A percentile compares a stretch with the other conserved stretches of the same genome.
Evolutionary conservation across 2,797 vertebrate species (phyloP).

Genomic region (Loriculus beryllinus): DNA sequence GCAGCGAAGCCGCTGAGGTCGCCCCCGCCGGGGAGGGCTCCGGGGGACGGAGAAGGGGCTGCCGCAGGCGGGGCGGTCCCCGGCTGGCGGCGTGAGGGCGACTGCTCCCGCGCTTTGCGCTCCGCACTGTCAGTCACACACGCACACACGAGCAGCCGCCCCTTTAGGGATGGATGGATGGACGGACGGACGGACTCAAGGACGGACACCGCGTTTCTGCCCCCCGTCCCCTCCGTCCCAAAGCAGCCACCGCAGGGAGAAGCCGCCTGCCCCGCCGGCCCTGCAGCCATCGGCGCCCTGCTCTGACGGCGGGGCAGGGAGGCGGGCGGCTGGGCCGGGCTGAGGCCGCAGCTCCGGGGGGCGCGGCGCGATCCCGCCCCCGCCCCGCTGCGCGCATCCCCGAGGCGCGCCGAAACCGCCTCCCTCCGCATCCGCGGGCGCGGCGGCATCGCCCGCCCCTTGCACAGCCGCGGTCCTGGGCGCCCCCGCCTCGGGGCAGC

Average conservation of each 20-base stretch:
- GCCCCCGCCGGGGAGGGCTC: not conserved
- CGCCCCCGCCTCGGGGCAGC: not conserved
- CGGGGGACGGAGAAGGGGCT: not conserved
- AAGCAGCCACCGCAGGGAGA: not conserved
- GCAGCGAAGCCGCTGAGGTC: not conserved
- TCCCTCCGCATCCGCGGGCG: not conserved
- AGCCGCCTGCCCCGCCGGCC: not conserved
- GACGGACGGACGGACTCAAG: not conserved
- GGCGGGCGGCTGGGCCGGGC: not conserved
- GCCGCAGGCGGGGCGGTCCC: not conserved
- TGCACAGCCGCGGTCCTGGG: not conserved
- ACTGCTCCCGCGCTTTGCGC: not conserved
- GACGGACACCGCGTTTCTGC: not conserved
- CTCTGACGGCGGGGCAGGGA: not conserved
- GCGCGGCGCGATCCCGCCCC: not conserved
- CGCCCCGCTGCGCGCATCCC: not conserved
- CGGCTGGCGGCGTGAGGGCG: not conserved
- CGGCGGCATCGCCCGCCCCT: too few relatives aligned
- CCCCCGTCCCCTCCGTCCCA: not conserved
- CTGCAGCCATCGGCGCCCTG: not conserved
- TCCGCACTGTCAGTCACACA: conserved; percentile 2
- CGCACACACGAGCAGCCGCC: not conserved
- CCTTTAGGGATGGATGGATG: not conserved
- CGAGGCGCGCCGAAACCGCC: not conserved
- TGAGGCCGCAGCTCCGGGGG: not conserved